A percentile compares a stretch with the other conserved stretches of the same genome.
Evolutionary conservation across 2,888 invertebrate species (phyloP).

Genomic region (Epinotia bilunana): DNA sequence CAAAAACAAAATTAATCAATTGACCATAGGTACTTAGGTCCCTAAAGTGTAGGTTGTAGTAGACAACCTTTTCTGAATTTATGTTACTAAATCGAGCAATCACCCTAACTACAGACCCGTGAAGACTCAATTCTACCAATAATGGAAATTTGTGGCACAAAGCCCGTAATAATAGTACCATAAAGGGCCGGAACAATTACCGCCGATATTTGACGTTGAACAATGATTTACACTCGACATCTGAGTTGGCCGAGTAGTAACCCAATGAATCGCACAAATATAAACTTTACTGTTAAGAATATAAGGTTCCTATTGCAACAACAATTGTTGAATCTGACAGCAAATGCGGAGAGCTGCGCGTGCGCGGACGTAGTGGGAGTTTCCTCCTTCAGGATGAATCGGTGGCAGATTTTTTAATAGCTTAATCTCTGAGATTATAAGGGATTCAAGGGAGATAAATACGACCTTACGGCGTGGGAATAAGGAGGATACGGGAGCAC

Average conservation of each 20-base stretch:
- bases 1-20: too few species aligned
- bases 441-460: not conserved
- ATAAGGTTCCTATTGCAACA: not conserved
- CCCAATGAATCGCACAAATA: not conserved
- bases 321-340: not conserved
- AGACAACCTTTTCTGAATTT: not conserved
- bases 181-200: slow-evolving; percentile 29
- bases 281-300: not conserved
- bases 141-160: slow-evolving; percentile 12
- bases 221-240: slow-evolving; percentile 31
- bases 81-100: not conserved
- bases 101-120: not conserved
- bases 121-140: slow-evolving; percentile 7
- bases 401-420: slow-evolving; percentile 29
- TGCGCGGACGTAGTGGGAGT: slow-evolving; percentile 54
- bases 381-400: slow-evolving; percentile 40
- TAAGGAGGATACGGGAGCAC: not conserved
- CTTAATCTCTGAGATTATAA: not conserved
- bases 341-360: not conserved
- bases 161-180: slow-evolving; percentile 15
- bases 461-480: not conserved
- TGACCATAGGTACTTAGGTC: too few species aligned
- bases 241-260: not conserved
- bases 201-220: slow-evolving; percentile 34
- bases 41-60: not conserved